A percentile compares a stretch with the other conserved stretches of the same genome.
Conservation (phyloP, 2,888 invertebrate species). For the Lasioglossum leucozonium region DNA sequence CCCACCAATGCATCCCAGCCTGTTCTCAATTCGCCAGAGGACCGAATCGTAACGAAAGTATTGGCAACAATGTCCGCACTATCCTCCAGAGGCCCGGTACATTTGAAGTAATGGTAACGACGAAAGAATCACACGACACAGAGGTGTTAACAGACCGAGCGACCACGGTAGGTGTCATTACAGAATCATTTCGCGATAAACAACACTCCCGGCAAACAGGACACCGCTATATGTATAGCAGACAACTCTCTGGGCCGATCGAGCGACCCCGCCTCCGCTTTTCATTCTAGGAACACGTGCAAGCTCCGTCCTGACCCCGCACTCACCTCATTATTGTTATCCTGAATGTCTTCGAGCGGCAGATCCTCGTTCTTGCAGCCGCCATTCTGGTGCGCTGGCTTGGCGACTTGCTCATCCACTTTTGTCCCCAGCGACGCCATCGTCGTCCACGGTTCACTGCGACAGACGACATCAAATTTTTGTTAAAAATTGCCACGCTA, state of each 20-base stretch:
- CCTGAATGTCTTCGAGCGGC: slow-evolving; percentile 64
- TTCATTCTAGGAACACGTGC: neutral
- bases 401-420: slow-evolving; percentile 49
- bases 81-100: neutral
- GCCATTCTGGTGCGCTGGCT: slow-evolving; percentile 66
- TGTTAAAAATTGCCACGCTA: neutral
- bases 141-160: neutral
- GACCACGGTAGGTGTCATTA: neutral
- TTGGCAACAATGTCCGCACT: neutral
- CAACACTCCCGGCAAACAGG: neutral
- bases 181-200: neutral
- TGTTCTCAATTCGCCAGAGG: neutral
- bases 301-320: neutral
- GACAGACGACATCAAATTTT: slow-evolving; percentile 3
- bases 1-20: neutral
- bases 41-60: neutral
- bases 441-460: slow-evolving; percentile 66
- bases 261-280: neutral
- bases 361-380: slow-evolving; percentile 64
- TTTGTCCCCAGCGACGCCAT: slow-evolving; percentile 68
- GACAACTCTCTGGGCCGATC: neutral
- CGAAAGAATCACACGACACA: neutral
- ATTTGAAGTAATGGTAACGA: neutral
- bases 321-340: slow-evolving; percentile 70
- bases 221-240: neutral